Base-by-base conservation (phyloP, 1,140 invertebrate genomes). In the Drosophila parabipectinata region DNA sequence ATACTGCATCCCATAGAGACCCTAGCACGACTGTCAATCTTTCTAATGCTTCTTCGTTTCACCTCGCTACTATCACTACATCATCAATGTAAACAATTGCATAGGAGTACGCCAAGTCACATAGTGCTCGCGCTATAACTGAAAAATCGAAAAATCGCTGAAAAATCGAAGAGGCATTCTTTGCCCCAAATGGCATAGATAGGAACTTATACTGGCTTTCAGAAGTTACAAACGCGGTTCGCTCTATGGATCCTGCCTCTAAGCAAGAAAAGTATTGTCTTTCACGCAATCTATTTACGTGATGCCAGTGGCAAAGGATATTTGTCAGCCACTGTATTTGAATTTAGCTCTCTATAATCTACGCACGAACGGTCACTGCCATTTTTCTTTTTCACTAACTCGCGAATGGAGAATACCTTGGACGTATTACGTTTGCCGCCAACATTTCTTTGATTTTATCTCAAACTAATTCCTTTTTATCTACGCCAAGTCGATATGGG, bases 1-100 rank as follows among this genome's bases (percentile, higher is more conserved):
- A 45, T 45, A 14, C 5, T 30, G 34, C 34, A 24, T 24, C 53
- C 21, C 10, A 39, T 54, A 54, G 32, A 21, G 12, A 21, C 34
- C 52, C 8, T 39, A 54, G 12, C 52, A 39, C 34, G 12, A 54
- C 37, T 39, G 10, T 39, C 37, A 39, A 12, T 39, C 37, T 39
- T 39, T 39, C 37, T 9, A 39, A 39, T 12, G 37, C 37, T 39
- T 39, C 37, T 10, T n/a, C 37, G 4, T 39, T 39, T 39, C 4
- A 39, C 37, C 37, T n/a, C 37, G 10, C 37, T 39, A 39, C 4
- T 39, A 39, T 39, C 37, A 39, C 37, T 39, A 39, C 37, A 39
- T 39, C 37, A 39, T 39, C 37, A 39, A 39, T 12, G 12, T 18
- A 18, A 39, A 39, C 30, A 32, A 32, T 32, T 32, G 37, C 54